Evolutionary conservation across 1,140 invertebrate species (phyloP).

Genomic region (Sarcophaga peregrina): DNA sequence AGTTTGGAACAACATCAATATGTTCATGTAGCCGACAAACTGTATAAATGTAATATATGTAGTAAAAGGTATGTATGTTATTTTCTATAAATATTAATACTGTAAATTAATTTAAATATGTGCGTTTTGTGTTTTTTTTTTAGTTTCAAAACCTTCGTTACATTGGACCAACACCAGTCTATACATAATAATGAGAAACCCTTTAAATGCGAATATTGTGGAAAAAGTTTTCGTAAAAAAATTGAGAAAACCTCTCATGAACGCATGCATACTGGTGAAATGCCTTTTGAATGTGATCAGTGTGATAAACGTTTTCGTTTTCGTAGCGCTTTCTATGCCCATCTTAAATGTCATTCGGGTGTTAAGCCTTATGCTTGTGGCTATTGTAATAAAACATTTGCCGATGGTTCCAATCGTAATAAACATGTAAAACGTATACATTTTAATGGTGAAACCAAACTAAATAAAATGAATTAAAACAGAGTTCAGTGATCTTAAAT

Average conservation of each 20-base stretch:
- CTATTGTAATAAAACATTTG: conserved; percentile 36
- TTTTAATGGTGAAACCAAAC: neutral
- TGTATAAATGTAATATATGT: conserved; percentile 38
- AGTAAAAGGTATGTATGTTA: conserved; percentile 43
- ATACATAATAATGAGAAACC: conserved; percentile 40
- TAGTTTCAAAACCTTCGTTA: conserved; percentile 44
- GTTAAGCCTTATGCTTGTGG: conserved; percentile 26
- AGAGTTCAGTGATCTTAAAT: too few relatives aligned
- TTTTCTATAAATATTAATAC: neutral
- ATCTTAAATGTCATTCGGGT: conserved; percentile 40
- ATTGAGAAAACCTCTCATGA: conserved; percentile 35
- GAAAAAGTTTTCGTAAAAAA: conserved; percentile 44
- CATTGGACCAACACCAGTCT: conserved; percentile 36
- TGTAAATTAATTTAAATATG: neutral
- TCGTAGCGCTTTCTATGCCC: conserved; percentile 39
- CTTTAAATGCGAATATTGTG: conserved; percentile 41
- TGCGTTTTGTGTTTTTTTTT: neutral
- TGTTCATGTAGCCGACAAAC: conserved; percentile 19
- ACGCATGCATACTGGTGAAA: conserved; percentile 45
- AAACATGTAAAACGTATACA: conserved; percentile 43
- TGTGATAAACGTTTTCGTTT: conserved; percentile 44
- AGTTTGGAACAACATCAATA: conserved; percentile 34
- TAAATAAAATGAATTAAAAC: neutral
- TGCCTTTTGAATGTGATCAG: conserved; percentile 37
- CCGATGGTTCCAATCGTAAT: conserved; percentile 40